Conservation (phyloP, 1,140 invertebrate species). For the Metopolophium dirhodum region DNA sequence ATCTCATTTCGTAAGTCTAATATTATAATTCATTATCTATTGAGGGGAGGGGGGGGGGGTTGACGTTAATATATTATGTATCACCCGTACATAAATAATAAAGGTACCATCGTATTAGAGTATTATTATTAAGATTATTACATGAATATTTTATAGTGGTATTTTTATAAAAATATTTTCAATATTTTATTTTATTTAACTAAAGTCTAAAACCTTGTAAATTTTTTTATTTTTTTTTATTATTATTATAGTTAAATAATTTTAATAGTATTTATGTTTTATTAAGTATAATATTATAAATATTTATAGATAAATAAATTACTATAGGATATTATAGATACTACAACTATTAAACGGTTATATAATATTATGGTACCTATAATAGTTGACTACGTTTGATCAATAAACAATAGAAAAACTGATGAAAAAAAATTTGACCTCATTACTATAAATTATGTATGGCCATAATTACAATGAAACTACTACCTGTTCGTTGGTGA, state of each 20-base stretch:
- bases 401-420: constrained; percentile 22
- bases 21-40: neutral
- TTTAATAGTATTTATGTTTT: neutral
- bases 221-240: neutral
- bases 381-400: neutral
- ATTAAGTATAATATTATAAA: no score
- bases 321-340: neutral
- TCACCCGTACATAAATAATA: neutral
- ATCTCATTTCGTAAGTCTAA: neutral
- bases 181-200: neutral
- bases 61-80: neutral
- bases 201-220: constrained; percentile 5
- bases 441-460: constrained; percentile 19
- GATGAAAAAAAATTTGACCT: constrained; percentile 5
- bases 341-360: neutral
- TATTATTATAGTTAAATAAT: neutral
- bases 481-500: neutral
- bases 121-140: neutral
- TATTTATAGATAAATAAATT: no score
- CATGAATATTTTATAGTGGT: neutral
- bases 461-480: neutral
- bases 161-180: neutral
- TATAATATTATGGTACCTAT: neutral
- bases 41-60: no score
- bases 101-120: neutral